Conservation (phyloP, 2,888 invertebrate genomes). For the Limnephilus marmoratus region DNA sequence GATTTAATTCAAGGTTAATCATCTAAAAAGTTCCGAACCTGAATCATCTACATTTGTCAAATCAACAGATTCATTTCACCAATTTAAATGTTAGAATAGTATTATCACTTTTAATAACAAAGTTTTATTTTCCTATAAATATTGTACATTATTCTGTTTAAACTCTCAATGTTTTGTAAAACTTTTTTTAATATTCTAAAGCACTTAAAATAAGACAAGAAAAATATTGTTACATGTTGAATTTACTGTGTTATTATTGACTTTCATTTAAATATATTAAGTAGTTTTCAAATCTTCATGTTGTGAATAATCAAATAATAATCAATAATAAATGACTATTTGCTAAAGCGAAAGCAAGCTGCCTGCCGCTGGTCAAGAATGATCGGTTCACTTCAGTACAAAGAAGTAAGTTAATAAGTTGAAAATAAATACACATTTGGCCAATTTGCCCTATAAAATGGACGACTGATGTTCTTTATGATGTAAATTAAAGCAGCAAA, state of each 20-base stretch:
- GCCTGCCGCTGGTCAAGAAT: not conserved
- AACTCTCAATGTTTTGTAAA: slow-evolving; percentile 27
- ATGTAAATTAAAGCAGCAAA: not conserved
- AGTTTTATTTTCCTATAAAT: not conserved
- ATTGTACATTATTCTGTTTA: not conserved
- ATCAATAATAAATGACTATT: not conserved
- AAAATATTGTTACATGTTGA: not conserved
- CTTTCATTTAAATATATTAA: not conserved
- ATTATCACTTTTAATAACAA: slow-evolving; percentile 5
- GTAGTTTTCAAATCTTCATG: slow-evolving; percentile 44
- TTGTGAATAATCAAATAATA: slow-evolving; percentile 33
- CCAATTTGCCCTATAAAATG: not conserved
- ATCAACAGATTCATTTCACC: not conserved
- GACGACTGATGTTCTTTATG: slow-evolving; percentile 11
- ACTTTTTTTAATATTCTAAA: not conserved
- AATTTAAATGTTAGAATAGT: not conserved
- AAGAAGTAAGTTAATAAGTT: slow-evolving; percentile 2
- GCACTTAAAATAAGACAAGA: not conserved
- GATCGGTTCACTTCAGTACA: not conserved
- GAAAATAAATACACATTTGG: not conserved
- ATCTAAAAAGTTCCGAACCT: not conserved
- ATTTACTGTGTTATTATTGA: not conserved
- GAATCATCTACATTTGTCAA: not conserved
- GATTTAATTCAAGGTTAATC: not conserved
- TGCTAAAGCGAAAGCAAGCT: not conserved